Percentiles rank a stretch among this genome's conserved stretches.
Evolutionary conservation across 2,113 vertebrate species (phyloP).

Genomic region (Numida meleagris): DNA sequence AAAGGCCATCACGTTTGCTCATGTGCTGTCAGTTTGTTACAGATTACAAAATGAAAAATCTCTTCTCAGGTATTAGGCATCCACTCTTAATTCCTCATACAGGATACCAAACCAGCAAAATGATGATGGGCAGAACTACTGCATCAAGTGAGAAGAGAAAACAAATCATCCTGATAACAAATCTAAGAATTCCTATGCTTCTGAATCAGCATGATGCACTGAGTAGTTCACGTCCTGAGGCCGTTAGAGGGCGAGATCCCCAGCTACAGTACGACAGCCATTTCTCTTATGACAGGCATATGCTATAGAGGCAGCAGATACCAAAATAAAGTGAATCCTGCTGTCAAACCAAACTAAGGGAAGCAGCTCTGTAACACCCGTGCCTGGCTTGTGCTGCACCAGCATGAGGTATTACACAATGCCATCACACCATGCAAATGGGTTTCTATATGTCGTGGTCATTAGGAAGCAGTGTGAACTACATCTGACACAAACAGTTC

Average conservation of each 20-base stretch:
- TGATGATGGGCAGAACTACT: neutral
- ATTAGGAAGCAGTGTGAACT: neutral
- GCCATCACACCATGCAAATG: neutral
- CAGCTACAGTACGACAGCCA: neutral
- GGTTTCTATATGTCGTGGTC: neutral
- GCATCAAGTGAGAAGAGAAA: neutral
- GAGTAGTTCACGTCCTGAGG: fast-evolving
- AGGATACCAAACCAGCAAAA: neutral
- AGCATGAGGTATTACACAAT: neutral
- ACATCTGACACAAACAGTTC: neutral
- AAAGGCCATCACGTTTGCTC: neutral
- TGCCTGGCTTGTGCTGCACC: neutral
- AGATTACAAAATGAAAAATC: constrained; percentile 18
- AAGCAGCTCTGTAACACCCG: neutral
- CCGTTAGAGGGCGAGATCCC: neutral
- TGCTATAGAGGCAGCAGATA: neutral
- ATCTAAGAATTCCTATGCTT: neutral
- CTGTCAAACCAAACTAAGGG: neutral
- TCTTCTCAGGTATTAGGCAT: neutral
- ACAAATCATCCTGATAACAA: fast-evolving
- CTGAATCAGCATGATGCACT: neutral
- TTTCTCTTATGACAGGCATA: fast-evolving
- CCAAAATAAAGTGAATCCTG: neutral
- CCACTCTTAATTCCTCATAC: neutral
- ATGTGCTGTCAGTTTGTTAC: constrained; percentile 22